Percentiles rank a stretch among this genome's conserved stretches.
Conservation (phyloP, 2,797 vertebrate species). For the Eupleurogrammus muticus region DNA sequence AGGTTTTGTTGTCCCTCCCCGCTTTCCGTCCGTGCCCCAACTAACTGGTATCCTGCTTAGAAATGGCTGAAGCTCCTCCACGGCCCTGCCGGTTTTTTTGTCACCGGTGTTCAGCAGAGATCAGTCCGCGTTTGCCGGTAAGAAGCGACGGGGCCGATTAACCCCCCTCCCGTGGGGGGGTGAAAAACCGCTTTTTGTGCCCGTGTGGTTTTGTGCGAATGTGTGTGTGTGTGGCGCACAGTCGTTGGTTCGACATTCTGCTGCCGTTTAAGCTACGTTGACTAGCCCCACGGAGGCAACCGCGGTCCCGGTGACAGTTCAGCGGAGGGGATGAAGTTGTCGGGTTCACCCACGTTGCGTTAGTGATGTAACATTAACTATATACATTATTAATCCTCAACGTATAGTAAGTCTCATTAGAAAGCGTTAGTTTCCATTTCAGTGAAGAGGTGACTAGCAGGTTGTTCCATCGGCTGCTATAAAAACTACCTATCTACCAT, state of each 20-base stretch:
- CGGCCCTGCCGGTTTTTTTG: slow-evolving; percentile 93
- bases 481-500: not conserved
- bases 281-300: slow-evolving; percentile 31
- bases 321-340: slow-evolving; percentile 8
- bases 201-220: not conserved
- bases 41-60: slow-evolving; percentile 35
- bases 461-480: not conserved
- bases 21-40: slow-evolving; percentile 58
- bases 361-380: fast-evolving
- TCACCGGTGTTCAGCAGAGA: slow-evolving; percentile 93
- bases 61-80: slow-evolving; percentile 93
- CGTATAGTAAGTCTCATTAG: slow-evolving; percentile 10
- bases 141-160: slow-evolving; percentile 48
- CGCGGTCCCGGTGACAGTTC: slow-evolving; percentile 16
- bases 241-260: slow-evolving; percentile 35
- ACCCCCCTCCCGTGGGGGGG: too few relatives aligned
- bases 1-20: slow-evolving; percentile 60
- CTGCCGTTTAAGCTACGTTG: slow-evolving; percentile 47
- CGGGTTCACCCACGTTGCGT: not conserved
- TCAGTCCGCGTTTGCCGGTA: slow-evolving; percentile 92
- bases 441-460: too few relatives aligned
- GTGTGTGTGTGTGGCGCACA: slow-evolving; percentile 7
- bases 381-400: not conserved
- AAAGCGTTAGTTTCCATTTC: not conserved
- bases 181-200: not conserved